Base-by-base conservation (phyloP, 1,140 invertebrate species). In the Uloborus diversus region DNA sequence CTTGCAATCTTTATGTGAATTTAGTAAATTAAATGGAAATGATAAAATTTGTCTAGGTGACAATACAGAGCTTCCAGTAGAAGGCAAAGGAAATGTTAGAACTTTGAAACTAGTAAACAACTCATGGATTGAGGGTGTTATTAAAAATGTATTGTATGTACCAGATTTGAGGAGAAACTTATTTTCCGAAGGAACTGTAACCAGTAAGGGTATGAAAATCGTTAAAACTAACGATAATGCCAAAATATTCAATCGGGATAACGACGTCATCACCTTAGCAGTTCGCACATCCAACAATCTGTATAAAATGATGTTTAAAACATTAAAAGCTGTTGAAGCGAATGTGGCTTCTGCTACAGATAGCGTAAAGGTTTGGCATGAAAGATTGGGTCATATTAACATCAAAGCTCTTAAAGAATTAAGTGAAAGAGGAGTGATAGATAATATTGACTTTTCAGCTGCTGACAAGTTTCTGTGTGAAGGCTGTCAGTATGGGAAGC, bases 331-430 rank as follows among this genome's bases (percentile, higher is more conserved):
- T 56, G 3, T 13, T 33, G 47, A 70, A 59, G 68, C 68, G 17
- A 70, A 70, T 37, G 25, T 28, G n/a, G n/a, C n/a, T 37, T 9
- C 20, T 37, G 2, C 2, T 13, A 47, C 5, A 4, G 20, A 66
- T 28, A 66, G 49, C 27, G 3, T 80, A 4, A 59, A 37, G 56
- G 4, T 80, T 17, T 73, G 68, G 79, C 79, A 81, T 59, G 57
- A 64, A 1, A 37, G 79, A 56, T 17, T 61, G 28, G 69, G 53
- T 3, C 68, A 73, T 33, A 65, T 81, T 17, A 65, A 64, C 20
- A 17, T 53, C 2, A 53, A 79, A 14, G 33, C 62, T 61, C 4
- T 61, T 5, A 7, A 27, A 27, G 14, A 61, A 42, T 25, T 42
- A 47, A 62, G 30, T 62, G 17, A 66, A n/a, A 33, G n/a, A 33